Conservation (phyloP, 2,113 vertebrate genomes). For the Ivindomyrus marchei region DNA sequence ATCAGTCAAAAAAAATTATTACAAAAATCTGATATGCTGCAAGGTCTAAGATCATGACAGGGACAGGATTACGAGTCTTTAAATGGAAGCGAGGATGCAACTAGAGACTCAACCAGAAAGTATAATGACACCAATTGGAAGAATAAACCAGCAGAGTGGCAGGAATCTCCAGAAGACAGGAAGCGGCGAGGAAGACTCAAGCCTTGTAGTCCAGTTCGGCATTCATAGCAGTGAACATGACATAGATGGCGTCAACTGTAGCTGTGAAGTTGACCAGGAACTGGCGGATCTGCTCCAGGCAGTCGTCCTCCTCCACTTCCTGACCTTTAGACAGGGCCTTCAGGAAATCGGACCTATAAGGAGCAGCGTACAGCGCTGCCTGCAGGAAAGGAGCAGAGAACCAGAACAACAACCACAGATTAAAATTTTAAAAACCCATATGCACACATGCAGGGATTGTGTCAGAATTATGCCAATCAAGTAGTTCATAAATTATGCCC, state of each 20-base stretch:
- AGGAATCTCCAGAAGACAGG: neutral
- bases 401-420: neutral
- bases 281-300: constrained; percentile 80
- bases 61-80: neutral
- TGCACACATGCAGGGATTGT: neutral
- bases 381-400: constrained; percentile 35
- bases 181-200: constrained; percentile 42
- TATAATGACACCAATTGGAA: neutral
- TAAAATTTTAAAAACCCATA: neutral
- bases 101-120: neutral
- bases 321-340: constrained; percentile 86
- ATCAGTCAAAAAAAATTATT: neutral
- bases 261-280: constrained; percentile 79
- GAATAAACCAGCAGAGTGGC: constrained; percentile 8
- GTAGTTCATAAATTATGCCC: neutral
- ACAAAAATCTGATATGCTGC: neutral
- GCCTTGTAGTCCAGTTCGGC: constrained; percentile 84
- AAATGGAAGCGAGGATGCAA: neutral
- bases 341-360: constrained; percentile 83
- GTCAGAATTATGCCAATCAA: neutral
- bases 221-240: constrained; percentile 83
- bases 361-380: constrained; percentile 78
- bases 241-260: constrained; percentile 84
- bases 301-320: constrained; percentile 84
- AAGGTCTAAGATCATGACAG: neutral